These are phyloP conservation scores for Nemurella pictetii DNA, from an alignment of 2,888 invertebrate species.

Conservation along the genomic window DNA sequence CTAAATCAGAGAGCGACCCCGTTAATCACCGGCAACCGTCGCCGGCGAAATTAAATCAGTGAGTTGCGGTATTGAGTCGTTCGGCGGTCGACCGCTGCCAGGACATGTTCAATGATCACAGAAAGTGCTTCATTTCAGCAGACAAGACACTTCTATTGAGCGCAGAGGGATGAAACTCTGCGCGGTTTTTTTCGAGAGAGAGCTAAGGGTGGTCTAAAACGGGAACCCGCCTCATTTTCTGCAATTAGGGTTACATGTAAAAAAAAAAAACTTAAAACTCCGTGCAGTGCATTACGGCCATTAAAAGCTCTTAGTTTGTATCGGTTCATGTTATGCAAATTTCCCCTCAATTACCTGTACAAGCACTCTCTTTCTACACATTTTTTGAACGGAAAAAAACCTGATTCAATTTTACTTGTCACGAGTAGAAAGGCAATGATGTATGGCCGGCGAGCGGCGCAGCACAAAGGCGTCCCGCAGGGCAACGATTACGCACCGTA, in stretches of 20 bases:
- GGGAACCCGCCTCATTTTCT: too few species aligned
- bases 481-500: conserved; percentile 63
- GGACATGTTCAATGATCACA: background rate
- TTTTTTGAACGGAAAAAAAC: background rate
- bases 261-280: too few species aligned
- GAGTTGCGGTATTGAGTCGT: too few species aligned
- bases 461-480: background rate
- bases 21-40: background rate
- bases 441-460: background rate
- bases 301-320: background rate
- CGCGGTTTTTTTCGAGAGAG: too few species aligned
- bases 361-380: background rate
- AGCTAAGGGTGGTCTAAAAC: too few species aligned
- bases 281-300: too few species aligned
- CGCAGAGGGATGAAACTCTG: too few species aligned
- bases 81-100: background rate
- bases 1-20: conserved; percentile 52
- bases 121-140: background rate
- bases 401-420: background rate
- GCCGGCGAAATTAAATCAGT: background rate
- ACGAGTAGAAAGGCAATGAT: background rate
- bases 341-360: background rate
- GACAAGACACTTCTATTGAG: too few species aligned
- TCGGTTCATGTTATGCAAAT: background rate
- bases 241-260: too few species aligned